Evolutionary conservation across 2,797 vertebrate species (phyloP), one percentile per base, ranked within the genome.

Genomic region (Momotus momota): DNA sequence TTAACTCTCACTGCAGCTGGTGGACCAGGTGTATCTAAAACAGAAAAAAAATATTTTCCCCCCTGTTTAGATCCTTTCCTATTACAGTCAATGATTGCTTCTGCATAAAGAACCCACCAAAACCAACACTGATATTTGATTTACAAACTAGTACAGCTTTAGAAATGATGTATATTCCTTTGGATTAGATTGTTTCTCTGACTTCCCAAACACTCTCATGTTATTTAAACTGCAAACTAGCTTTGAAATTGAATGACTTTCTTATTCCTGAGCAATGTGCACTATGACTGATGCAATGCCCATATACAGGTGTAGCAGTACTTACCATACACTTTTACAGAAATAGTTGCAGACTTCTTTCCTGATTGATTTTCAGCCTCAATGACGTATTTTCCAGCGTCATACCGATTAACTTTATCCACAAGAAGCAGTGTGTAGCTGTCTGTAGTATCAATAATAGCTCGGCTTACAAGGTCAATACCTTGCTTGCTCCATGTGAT

Each of bases 311-410:
- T 69, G 86, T 55, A 90, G 64, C 61, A 78, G 58, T 79, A 97
- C 99, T 98, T 98, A 99, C 99, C 99, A 43, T 99, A 99, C 58
- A 99, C 98, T 98, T 99, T 99, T 66, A 99, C 99, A 94, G 99
- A 98, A 91, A 99, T 98, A 86, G 98, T 99, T 88, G 99, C 98
- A 95, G 98, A 99, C 97, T 99, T 99, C 98, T 99, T 99, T 77
- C 99, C 99, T 49, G 99, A 99, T 92, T 99, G 98, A 97, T 99
- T 99, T 97, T 99, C 99, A 11, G 99, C 99, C 83, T 99, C 98
- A 94, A 99, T 96, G 6, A 99, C 97, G 70, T 99, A 99, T 97
- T 99, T 99, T 87, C 99, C 99, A 90, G 99, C 99, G 6, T 99
- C 99, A 4, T 99, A 99, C 62, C 99, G 99, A 95, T 99, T 99